A percentile compares a stretch with the other conserved stretches of the same genome.
phyloP scores from a whole-genome alignment of 2,113 vertebrate species.

The Laticauda laticaudata region DNA sequence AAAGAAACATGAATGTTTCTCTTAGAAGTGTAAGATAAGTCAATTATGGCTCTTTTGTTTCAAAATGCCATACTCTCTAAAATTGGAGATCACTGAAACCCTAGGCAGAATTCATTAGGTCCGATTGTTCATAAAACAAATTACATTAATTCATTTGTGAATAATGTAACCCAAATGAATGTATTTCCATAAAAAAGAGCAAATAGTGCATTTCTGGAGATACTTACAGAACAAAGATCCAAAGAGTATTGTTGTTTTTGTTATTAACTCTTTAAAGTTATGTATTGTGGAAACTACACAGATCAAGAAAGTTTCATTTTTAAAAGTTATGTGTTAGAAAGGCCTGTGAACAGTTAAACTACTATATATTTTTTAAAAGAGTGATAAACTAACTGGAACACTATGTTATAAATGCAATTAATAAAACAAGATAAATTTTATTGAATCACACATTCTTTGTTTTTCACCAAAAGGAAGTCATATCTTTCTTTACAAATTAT shows the following conservation, averaged over 20 bases:
- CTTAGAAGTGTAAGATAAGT: not conserved
- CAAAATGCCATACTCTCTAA: not conserved
- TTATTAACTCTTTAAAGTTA: not conserved
- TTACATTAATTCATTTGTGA: not conserved
- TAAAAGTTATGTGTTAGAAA: not conserved
- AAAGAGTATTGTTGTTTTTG: not conserved
- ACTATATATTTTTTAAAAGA: not conserved
- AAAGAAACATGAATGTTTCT: not conserved
- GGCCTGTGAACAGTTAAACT: not conserved
- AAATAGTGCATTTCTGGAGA: not conserved
- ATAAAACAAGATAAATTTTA: not conserved
- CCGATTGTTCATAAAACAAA: not conserved
- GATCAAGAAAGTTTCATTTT: not conserved
- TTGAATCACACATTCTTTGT: not conserved
- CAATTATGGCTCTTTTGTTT: not conserved
- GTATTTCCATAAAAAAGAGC: not conserved
- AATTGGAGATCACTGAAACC: not conserved
- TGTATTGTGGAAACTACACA: not conserved
- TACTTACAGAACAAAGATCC: not conserved
- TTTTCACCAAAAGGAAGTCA: not conserved
- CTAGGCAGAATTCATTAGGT: not conserved
- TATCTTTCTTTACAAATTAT: not conserved
- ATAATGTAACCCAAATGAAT: not conserved
- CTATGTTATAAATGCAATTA: not conserved
- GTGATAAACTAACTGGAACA: not conserved